A percentile compares a stretch with the other conserved stretches of the same genome.
Conservation (phyloP, 2,113 vertebrate species). For the Gnathochromis pfefferi region DNA sequence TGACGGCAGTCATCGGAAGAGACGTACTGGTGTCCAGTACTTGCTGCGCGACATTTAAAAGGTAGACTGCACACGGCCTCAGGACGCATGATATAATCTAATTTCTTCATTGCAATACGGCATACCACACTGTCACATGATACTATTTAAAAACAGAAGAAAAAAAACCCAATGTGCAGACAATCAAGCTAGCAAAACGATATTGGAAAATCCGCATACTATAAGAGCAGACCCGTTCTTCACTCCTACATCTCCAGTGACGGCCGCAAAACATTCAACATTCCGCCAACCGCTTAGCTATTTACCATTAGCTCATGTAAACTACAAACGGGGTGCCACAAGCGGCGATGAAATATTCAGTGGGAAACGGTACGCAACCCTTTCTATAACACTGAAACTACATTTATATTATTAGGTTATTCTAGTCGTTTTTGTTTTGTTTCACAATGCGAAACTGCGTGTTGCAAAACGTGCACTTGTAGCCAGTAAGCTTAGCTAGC, state of each 20-base stretch:
- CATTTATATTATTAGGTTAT: neutral
- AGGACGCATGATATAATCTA: neutral
- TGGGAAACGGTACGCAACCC: neutral
- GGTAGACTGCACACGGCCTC: neutral
- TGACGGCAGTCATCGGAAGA: neutral
- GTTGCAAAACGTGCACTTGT: neutral
- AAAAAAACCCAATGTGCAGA: accelerated
- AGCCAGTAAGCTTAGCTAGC: neutral
- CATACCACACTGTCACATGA: neutral
- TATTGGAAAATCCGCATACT: neutral
- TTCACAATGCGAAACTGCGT: too few species aligned
- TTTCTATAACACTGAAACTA: neutral
- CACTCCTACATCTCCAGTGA: neutral
- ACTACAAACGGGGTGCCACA: neutral
- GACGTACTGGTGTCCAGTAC: accelerated
- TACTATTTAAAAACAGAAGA: neutral
- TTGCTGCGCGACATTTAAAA: too few species aligned
- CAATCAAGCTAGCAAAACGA: too few species aligned
- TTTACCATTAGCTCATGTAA: neutral
- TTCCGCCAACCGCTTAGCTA: neutral
- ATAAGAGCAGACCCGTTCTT: neutral
- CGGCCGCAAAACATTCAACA: neutral
- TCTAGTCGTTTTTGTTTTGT: neutral
- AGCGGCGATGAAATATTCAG: neutral
- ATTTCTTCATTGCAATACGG: neutral